Percentiles rank a stretch among this genome's conserved stretches.
Evolutionary conservation across 2,888 invertebrate species (phyloP).

Genomic region (Polydrusus cervinus): DNA sequence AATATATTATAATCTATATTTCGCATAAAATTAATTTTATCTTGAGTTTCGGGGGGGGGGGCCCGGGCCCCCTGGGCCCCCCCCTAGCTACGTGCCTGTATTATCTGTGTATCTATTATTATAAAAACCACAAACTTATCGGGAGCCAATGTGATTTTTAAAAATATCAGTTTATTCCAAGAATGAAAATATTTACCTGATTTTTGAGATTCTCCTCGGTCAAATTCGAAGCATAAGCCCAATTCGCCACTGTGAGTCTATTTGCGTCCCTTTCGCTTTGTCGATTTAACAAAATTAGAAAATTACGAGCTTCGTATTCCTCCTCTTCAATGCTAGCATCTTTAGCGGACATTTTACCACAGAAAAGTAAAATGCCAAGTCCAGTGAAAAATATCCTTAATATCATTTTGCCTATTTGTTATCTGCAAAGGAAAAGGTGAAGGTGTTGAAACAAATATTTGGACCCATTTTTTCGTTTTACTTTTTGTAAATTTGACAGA

Average conservation of each 20-base stretch:
- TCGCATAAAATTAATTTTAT: no score
- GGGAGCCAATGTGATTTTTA: no score
- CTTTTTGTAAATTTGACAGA: background rate
- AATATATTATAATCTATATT: no score
- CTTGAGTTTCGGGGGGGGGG: no score
- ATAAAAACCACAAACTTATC: no score
- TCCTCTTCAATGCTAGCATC: constrained; percentile 72
- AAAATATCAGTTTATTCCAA: background rate
- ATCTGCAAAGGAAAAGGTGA: constrained; percentile 20
- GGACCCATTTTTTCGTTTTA: background rate
- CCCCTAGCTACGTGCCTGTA: no score
- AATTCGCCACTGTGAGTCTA: constrained; percentile 77
- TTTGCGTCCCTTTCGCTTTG: constrained; percentile 77
- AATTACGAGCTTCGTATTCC: constrained; percentile 76
- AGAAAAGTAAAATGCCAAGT: constrained; percentile 15
- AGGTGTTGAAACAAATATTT: background rate
- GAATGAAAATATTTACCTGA: constrained; percentile 67
- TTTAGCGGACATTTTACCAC: constrained; percentile 46
- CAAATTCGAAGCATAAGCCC: constrained; percentile 86
- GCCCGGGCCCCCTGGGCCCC: no score
- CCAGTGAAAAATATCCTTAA: constrained; percentile 28
- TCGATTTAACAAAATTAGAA: constrained; percentile 77
- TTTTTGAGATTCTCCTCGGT: constrained; percentile 80
- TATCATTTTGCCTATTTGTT: constrained; percentile 30
- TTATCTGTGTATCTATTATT: no score